Base-by-base conservation (phyloP, 2,797 vertebrate genomes). In the Dendrocincla tyrannina region DNA sequence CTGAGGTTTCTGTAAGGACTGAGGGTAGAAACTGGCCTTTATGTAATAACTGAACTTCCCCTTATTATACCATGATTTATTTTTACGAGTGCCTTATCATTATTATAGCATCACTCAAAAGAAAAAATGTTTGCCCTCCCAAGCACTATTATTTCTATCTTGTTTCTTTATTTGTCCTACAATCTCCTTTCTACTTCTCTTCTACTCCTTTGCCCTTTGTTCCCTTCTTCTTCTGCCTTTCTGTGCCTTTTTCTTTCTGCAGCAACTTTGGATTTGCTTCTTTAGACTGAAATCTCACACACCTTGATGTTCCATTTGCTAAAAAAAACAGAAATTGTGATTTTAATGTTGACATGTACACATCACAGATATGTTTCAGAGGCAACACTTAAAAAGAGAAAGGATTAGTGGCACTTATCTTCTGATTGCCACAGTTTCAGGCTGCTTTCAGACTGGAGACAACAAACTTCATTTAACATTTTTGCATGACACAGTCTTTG, bases 31-130 rank as follows among this genome's bases (percentile, higher is more conserved):
- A 91, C 15, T 81, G 55, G 69, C 58, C 63, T 84, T 70, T 49
- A 63, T 82, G 63, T 58, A 84, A 56, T 84, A 91, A 86, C 52
- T 64, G 62, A 94, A 91, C 52, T 67, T 82, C 30, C 49, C 33
- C 59, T 88, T 88, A 52, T 94, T 91, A 92, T 76, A 63, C 50
- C 33, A 60, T 69, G 44, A 93, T 95, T 94, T 93, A 90, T 93
- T 95, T 94, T 96, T 81, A 84, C 70, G 88, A 75, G n/a, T 72
- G 73, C 28, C 52, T 79, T 93, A 88, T 85, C 68, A 76, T 88
- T 93, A 91, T 80, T 89, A 93, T 52, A 91, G 41, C 49, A 91
- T 86, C 88, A 81, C 44, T 86, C 87, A 91, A 78, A 66, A 91
- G 87, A 91, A 89, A 85, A 91, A 95, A 91, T 59, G 68, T 85